Evolutionary conservation across 2,797 vertebrate species (phyloP).

Genomic region (Petrocephalus sullivani): DNA sequence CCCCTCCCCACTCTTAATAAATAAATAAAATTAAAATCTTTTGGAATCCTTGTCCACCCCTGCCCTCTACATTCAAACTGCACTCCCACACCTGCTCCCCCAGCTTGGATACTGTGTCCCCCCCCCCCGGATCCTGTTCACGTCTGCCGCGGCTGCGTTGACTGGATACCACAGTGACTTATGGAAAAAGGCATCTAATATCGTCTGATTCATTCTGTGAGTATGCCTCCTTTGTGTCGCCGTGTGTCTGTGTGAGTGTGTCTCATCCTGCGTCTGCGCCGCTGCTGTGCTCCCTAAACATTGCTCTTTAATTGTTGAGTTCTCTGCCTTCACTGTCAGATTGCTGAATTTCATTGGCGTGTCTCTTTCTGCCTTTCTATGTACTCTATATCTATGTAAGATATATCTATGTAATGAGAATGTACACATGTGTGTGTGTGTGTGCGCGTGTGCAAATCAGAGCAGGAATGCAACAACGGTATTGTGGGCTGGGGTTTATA

Average conservation of each 20-base stretch:
- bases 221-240: conserved; percentile 37
- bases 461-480: background rate
- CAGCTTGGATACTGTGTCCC: conserved; percentile 18
- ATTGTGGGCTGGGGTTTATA: background rate
- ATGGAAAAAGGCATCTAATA: conserved; percentile 43
- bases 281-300: background rate
- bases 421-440: background rate
- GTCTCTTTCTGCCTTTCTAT: conserved; percentile 13
- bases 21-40: background rate
- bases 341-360: background rate
- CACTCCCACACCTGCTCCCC: conserved; percentile 18
- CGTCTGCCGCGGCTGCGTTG: conserved; percentile 1
- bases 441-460: conserved; percentile 13
- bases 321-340: background rate
- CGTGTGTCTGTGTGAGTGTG: background rate
- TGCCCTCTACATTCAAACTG: conserved; percentile 24
- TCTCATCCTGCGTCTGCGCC: background rate
- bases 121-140: conserved; percentile 21
- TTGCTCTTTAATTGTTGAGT: background rate
- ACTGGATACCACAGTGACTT: conserved; percentile 23
- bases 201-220: conserved; percentile 62
- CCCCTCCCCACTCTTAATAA: conserved; percentile 48
- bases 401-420: background rate
- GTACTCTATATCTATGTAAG: background rate
- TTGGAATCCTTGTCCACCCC: background rate